Conservation (phyloP, 2,113 vertebrate genomes). For the Rissa tridactyla region DNA sequence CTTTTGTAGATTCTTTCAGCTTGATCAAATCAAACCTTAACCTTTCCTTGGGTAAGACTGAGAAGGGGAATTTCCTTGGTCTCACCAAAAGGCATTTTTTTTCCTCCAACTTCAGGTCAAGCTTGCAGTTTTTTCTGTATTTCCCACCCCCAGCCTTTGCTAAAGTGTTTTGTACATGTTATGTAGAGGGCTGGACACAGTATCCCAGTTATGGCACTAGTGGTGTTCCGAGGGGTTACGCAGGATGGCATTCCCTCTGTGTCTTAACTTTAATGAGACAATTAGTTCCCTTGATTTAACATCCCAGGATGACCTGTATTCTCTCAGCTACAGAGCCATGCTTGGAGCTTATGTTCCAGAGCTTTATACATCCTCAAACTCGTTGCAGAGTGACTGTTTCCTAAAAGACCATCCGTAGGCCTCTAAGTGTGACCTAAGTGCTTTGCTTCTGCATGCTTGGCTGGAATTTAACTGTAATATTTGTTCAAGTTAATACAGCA, state of each 20-base stretch:
- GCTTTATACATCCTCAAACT: not conserved
- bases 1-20: not conserved
- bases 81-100: not conserved
- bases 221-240: not conserved
- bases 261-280: not conserved
- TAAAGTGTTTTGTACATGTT: not conserved
- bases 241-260: not conserved
- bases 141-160: rapidly evolving
- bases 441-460: not conserved
- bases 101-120: rapidly evolving
- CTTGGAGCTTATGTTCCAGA: not conserved
- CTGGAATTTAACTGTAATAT: not conserved
- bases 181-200: not conserved
- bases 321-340: not conserved
- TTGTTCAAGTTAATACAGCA: slow-evolving; percentile 9
- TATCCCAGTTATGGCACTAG: not conserved
- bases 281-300: not conserved
- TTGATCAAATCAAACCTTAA: not conserved
- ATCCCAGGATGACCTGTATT: not conserved
- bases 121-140: not conserved
- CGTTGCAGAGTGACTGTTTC: not conserved
- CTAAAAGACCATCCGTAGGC: not conserved
- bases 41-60: not conserved
- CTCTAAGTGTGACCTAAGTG: not conserved
- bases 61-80: not conserved